A percentile compares a stretch with the other conserved stretches of the same genome.
Conservation (phyloP, 2,888 invertebrate genomes). For the Salpingus planirostris region DNA sequence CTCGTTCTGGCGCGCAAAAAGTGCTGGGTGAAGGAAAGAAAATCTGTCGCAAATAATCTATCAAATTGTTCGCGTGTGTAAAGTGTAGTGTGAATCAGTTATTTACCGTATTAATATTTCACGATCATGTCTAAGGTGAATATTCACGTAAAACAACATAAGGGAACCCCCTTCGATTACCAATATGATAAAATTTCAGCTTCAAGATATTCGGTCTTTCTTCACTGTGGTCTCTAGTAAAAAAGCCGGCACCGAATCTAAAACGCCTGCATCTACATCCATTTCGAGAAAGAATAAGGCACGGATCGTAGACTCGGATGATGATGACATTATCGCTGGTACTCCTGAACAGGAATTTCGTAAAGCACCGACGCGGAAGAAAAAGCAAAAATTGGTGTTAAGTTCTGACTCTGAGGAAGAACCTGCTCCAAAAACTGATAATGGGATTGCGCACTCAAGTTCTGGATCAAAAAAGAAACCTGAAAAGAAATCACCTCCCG, state of each 20-base stretch:
- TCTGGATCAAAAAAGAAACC: slow-evolving; percentile 25
- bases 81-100: too few species aligned
- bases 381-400: slow-evolving; percentile 19
- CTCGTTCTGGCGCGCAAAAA: too few species aligned
- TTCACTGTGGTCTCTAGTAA: slow-evolving; percentile 41
- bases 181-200: too few species aligned
- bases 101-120: too few species aligned
- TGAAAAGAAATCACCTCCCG: slow-evolving; percentile 3
- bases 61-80: too few species aligned
- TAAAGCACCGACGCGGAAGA: slow-evolving; percentile 16
- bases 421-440: too few species aligned
- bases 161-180: too few species aligned
- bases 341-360: slow-evolving; percentile 42
- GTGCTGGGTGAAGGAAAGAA: too few species aligned
- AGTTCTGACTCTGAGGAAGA: slow-evolving; percentile 27
- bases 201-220: slow-evolving; percentile 57
- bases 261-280: slow-evolving; percentile 17
- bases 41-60: too few species aligned
- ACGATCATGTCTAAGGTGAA: too few species aligned
- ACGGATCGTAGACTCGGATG: slow-evolving; percentile 40
- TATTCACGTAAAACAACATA: too few species aligned
- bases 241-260: slow-evolving; percentile 20
- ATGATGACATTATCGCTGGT: slow-evolving; percentile 50
- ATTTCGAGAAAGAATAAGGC: slow-evolving; percentile 32
- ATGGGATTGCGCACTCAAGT: too few species aligned